phyloP scores from a whole-genome alignment of 1,140 invertebrate genomes.

The Teleopsis dalmanni region DNA sequence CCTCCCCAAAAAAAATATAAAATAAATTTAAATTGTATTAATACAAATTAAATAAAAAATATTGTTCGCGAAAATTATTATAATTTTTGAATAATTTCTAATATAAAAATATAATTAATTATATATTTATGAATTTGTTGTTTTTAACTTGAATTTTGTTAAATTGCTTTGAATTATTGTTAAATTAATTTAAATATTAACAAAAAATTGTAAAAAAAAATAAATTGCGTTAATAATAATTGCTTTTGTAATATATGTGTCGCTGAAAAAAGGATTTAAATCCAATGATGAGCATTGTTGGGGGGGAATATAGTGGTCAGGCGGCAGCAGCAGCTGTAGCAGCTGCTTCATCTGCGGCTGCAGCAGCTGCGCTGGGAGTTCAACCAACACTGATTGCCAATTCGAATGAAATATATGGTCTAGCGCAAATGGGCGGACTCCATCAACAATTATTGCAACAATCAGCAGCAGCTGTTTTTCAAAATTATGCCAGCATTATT shows the following conservation, averaged over 20 bases:
- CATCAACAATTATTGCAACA: constrained; percentile 39
- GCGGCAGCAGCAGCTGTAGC: constrained; percentile 14
- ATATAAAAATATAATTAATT: background rate
- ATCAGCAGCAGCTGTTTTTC: constrained; percentile 31
- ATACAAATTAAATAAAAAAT: constrained; percentile 6
- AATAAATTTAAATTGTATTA: constrained; percentile 8
- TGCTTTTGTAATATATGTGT: background rate
- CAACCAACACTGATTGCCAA: constrained; percentile 32
- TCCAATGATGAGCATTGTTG: constrained; percentile 44
- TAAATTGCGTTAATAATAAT: too few relatives aligned
- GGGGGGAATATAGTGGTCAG: constrained; percentile 40
- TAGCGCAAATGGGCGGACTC: constrained; percentile 35
- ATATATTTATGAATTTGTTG: background rate
- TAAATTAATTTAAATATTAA: too few relatives aligned
- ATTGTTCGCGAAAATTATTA: background rate
- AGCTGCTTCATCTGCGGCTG: constrained; percentile 17
- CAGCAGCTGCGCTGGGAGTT: constrained; percentile 30
- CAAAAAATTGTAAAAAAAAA: background rate
- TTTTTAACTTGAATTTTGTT: too few relatives aligned
- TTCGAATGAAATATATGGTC: constrained; percentile 36
- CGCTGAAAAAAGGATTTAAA: constrained; percentile 32
- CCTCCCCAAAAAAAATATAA: constrained; percentile 10
- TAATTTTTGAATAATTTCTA: background rate
- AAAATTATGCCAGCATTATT: constrained; percentile 33
- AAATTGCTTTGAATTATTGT: too few relatives aligned